Base-by-base conservation (phyloP, 2,113 vertebrate species). In the Psilopsiagon aurifrons region DNA sequence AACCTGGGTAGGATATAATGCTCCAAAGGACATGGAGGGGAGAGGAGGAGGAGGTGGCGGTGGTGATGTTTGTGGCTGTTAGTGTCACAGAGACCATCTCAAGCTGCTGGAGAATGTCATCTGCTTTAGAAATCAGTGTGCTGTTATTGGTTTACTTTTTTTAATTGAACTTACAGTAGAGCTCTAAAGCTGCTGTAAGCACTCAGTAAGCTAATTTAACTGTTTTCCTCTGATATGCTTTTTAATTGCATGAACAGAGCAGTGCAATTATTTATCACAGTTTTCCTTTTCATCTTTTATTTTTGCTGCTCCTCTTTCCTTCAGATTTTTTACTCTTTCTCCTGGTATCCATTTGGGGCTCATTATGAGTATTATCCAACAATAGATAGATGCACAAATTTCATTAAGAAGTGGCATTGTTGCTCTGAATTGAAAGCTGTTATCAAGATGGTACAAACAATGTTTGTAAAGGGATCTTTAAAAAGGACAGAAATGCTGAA, bases 31-130 rank as follows among this genome's bases (percentile, higher is more conserved):
- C 62, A 87, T 68, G 88, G 60, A 71, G 44, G 55, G 28, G 11
- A 75, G 12, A 73, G 94, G 89, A 94, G 94, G 89, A 94, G 55
- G 29, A 19, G 31, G 31, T 24, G 55, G 29, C 11, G 31, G 31
- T 24, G 22, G 59, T 29, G 43, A 12, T 49, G 22, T 11, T 47
- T 49, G 31, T 11, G 39, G 81, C 63, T 96, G 67, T 63, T 88
- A 93, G 96, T 97, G 96, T 96, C 98, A 94, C 91, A 98, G 97
- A 98, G 97, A 98, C 97, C 97, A 94, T 93, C 37, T 97, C 86
- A 90, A 87, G 68, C 86, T 97, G 86, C 57, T 85, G 57, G 96
- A 95, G 97, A 98, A 98, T 98, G 97, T 96, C 24, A 92, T 92
- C 93, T 97, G 92, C 85, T 97, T 96, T 94, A 96, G 93, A 96